Base-by-base conservation (phyloP, 2,888 invertebrate genomes). In the Torymus auratus region DNA sequence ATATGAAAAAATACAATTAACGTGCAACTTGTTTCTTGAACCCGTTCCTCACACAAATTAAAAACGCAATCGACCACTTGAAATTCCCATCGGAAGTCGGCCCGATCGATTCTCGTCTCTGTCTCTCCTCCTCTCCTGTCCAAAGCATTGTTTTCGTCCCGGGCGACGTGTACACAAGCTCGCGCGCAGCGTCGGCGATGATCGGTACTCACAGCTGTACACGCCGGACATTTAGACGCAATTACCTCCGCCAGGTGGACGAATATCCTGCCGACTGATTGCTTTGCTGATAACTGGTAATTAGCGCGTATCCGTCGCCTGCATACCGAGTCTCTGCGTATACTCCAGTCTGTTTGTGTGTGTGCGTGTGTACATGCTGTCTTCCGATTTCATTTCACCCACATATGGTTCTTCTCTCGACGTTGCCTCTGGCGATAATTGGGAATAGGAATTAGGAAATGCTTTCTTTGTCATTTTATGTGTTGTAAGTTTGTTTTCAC, bases 181-280 rank as follows among this genome's bases (percentile, higher is more conserved):
- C 5, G 11, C 17, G 17, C 50, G 17, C 64, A 7, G 7, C 41
- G 41, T 10, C 7, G 41, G 15, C 41, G 4, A 58, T 58, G 55
- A 70, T 70, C 70, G 70, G 50, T 70, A 70, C 58, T 70, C 70
- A 70, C 60, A 60, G 70, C 58, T 41, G 60, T 58, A 17, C 28
- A 55, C 15, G 52, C 64, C 55, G 73, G 73, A 56, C 73, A 73
- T 73, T 73, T 64, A 73, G 73, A 73, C 53, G 73, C 83, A 84
- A 84, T 84, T 85, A 85, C 83, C 84, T 84, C 83, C 78, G 74
- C 81, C 68, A 73, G 79, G 12, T 76, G 81, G 79, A 84, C 85
- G 83, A 85, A 85, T 85, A 85, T 85, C 85, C 85, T 85, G 83
- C 77, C 74, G 83, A 82, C 76, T 84, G 85, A 85, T 84, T 85